Evolutionary conservation across 2,888 invertebrate genomes (phyloP), one percentile per base, ranked within the genome.

Genomic region (Saturnia pavonia): DNA sequence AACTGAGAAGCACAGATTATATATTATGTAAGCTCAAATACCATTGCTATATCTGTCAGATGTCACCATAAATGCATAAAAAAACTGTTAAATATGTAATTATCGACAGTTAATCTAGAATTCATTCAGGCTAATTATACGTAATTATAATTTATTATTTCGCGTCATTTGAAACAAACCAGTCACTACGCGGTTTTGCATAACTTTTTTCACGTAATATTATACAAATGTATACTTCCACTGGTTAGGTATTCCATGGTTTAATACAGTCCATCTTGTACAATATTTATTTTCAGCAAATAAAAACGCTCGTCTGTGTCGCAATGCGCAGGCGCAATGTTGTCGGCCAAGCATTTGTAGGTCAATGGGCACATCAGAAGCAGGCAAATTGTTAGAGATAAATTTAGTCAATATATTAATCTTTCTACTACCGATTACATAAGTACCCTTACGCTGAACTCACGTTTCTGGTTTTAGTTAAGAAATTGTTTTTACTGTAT

Each of bases 311-410:
- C 65, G 65, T 65, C 65, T 65, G 40, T n/a, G 9, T 11, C 65
- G 40, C 40, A 40, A 22, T 4, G 12, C 65, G 65, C 19, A n/a
- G 12, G 40, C 14, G 12, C 19, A 40, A 16, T 65, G 65, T 65
- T 19, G 25, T 27, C 57, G 25, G 57, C 57, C 25, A 2, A 25
- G 8, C 57, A 60, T 60, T 65, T 65, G 19, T 65, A 67, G 72
- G 72, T 72, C 72, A 72, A 67, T 72, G 70, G 63, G 66, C 67
- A 69, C 68, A 70, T 68, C 73, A 71, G 69, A 72, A 71, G 72
- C 70, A 72, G 67, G 72, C 70, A 72, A 72, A 72, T 72, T 67
- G 70, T 71, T 73, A 71, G 27, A 66, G 70, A 73, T 72, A 77
- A 40, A 65, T 16, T 65, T 65, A 60, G 57, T 60, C 57, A 60